Base-by-base conservation (phyloP, 1,140 invertebrate species). In the Ceratina calcarata region DNA sequence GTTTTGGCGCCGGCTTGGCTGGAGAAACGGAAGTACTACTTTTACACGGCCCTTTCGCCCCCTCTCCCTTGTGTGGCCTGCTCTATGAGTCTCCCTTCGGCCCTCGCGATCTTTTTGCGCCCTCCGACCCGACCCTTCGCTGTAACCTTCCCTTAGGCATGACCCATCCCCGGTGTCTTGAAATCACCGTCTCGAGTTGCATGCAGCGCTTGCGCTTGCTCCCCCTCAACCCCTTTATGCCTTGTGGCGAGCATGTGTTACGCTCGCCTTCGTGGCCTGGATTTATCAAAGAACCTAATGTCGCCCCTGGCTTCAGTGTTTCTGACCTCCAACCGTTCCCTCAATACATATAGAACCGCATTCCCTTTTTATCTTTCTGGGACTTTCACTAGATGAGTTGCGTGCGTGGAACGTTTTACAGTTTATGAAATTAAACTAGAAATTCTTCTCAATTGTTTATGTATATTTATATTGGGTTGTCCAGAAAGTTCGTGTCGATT, bases 171-270 rank as follows among this genome's bases (percentile, higher is more conserved):
- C 75, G 60, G 57, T 57, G 81, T 64, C 82, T 87, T 85, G 78
- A 81, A 89, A 87, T 89, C 89, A 87, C 82, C 88, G 88, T 89
- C 89, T 90, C 89, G 80, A 85, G 88, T 90, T 90, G 88, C 86
- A 79, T 87, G 88, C 84, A 71, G 64, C 71, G 85, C 83, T 85
- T 78, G 67, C 57, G 27, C 70, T 49, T 51, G 61, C 53, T 64
- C 66, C 18, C 57, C 58, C 69, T 58, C 85, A 82, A 82, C 79
- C 86, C 80, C 75, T 86, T 80, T 83, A 67, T 71, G 37, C 61
- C 55, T 64, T 51, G 62, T 67, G 37, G 72, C 72, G 27, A 62
- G 62, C 57, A 55, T 80, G 67, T 71, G 57, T 60, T 83, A 80
- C 61, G 55, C 55, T 82, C 73, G 57, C 81, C 81, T 86, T 84